Base-by-base conservation (phyloP, 2,797 vertebrate genomes). In the Ctenopoma multispine region DNA sequence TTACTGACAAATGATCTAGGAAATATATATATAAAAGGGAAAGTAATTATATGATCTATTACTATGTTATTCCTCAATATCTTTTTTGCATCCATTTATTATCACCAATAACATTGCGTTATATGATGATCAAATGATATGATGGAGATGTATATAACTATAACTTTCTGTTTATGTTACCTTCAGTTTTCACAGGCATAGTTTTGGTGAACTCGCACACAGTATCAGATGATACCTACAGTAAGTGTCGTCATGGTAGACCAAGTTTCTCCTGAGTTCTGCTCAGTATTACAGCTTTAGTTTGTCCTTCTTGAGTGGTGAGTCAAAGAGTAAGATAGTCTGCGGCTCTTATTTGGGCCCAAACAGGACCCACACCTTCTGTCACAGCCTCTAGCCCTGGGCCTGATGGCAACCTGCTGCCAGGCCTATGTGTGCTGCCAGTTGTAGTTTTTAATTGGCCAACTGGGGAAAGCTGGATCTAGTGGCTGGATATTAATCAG, bases 361-460 rank as follows among this genome's bases (percentile, higher is more conserved):
- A 91, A 91, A 83, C 82, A 73, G 88, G 90, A 93, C 91, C 90
- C 88, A 66, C 58, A 90, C 97, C 97, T 97, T 97, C 97, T 98
- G 98, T 97, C 93, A 93, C 95, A 92, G 96, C 96, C 96, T 96
- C 93, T 86, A 95, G 96, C 96, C 92, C 92, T 86, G 87, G 95
- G 95, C 96, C 96, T 92, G 89, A 92, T 93, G 95, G 95, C 96
- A 94, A 95, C 94, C 96, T 97, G 96, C 96, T 97, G 95, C 96
- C 95, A 90, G 96, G 95, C 95, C 96, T 94, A 92, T 78, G 92
- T 91, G 89, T 92, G 89, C 95, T 97, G 97, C 97, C 96, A 97
- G 97, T 98, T 98, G 97, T 98, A 97, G 96, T 97, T 98, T 99
- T 99, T 99, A 99, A 99, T 99, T 99, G 97, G 97, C 96, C 98